Base-by-base conservation (phyloP, 2,797 vertebrate genomes). In the Sitta carolinensis region DNA sequence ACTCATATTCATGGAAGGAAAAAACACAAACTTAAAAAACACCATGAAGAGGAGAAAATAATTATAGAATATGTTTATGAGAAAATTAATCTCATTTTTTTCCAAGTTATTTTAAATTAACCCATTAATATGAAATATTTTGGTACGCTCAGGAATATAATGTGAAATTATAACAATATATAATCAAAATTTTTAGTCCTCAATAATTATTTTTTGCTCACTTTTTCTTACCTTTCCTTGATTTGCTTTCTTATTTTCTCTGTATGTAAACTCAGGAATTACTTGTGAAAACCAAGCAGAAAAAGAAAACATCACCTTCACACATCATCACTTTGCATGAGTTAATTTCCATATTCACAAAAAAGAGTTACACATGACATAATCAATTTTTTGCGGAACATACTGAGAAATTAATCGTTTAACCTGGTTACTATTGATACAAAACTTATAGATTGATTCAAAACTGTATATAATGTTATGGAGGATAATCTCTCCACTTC, bases 101-200 rank as follows among this genome's bases (percentile, higher is more conserved):
- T 36, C 22, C 5, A 20, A 68, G 12, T 38, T 67, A 58, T 69
- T 86, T 69, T 32, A 63, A 78, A 14, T 68, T 78, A 75, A 59
- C 6, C 1, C 9, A 2, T 55, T 84, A 32, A 4, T 50, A 25
- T 48, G 9, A 82, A 72, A 50, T 50, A 12, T 38, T 81, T 91
- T 42, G 19, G 2, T 42, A 72, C 89, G 0, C 0, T 68, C 7
- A 34, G 10, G 22, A 57, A 64, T 66, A 61, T 15, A 0, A 79
- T 50, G 8, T 59, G 42, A 72, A 82, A 79, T 40, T 32, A 52
- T 50, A 48, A 63, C 2, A 68, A 74, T 67, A 68, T 61, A 17
- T 23, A 57, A 72, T 52, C 4, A 9, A 59, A 15, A 21, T 59
- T 72, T 55, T 38, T 34, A 59, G 11, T 54, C 8, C 50, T 58